Percentiles rank a stretch among this genome's conserved stretches.
phyloP scores from a whole-genome alignment of 2,113 vertebrate genomes.

The Calonectris borealis region DNA sequence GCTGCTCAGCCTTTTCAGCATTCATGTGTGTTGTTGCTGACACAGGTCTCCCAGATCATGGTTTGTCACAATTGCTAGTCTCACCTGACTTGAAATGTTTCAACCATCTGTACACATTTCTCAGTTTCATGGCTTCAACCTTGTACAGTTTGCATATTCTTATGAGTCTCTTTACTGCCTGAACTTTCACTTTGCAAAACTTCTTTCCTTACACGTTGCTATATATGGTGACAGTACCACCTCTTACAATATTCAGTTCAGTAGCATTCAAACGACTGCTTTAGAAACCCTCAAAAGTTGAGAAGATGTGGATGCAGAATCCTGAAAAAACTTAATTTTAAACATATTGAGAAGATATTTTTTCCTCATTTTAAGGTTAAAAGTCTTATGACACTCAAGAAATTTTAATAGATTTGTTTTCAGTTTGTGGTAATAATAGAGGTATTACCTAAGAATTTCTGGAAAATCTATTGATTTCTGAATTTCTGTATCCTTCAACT shows the following conservation, averaged over 20 bases:
- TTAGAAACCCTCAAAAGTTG: neutral
- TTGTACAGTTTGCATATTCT: slow-evolving; percentile 10
- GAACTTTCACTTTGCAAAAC: neutral
- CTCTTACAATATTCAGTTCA: neutral
- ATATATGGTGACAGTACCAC: neutral
- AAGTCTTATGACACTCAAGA: neutral
- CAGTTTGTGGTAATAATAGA: neutral
- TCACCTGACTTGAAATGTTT: slow-evolving; percentile 61
- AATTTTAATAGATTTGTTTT: neutral
- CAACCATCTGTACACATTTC: slow-evolving; percentile 63
- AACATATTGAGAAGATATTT: neutral
- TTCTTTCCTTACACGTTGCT: neutral
- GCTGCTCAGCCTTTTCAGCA: slow-evolving; percentile 61
- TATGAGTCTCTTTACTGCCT: neutral
- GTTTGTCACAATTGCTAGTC: slow-evolving; percentile 64
- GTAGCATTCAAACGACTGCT: neutral
- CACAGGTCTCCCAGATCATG: slow-evolving; percentile 56
- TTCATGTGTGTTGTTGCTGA: slow-evolving; percentile 57
- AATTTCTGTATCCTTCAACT: neutral
- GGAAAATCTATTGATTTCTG: neutral
- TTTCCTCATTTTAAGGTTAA: neutral
- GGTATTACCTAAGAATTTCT: neutral
- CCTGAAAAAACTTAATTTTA: neutral
- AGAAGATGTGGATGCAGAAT: neutral
- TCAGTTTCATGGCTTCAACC: slow-evolving; percentile 49